phyloP scores from a whole-genome alignment of 2,888 invertebrate genomes.

The Drosophila falleni region DNA sequence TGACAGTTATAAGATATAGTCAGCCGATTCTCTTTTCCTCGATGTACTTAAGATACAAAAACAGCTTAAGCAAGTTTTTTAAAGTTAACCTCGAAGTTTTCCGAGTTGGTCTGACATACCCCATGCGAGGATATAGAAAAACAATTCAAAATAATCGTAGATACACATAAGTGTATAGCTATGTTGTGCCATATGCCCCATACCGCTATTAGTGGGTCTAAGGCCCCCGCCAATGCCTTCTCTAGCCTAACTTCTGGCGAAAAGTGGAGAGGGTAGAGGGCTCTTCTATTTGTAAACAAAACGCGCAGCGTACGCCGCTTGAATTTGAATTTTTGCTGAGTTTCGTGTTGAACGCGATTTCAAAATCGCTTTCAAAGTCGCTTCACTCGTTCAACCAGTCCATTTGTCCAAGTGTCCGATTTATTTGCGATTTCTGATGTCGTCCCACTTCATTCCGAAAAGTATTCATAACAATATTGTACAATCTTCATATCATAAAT shows the following conservation, averaged over 20 bases:
- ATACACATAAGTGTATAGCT: conserved; percentile 33
- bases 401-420: not conserved
- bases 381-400: conserved; percentile 7
- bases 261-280: not conserved
- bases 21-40: not conserved
- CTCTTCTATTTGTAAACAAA: conserved; percentile 72
- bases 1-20: not conserved
- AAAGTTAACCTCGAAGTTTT: not conserved
- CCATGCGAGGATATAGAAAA: conserved; percentile 13
- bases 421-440: conserved; percentile 36
- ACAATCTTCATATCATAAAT: conserved; percentile 59
- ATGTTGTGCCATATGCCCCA: conserved; percentile 47
- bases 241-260: not conserved
- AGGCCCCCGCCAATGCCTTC: not conserved
- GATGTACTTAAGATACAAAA: too few species aligned
- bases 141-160: conserved; percentile 19
- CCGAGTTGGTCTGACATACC: not conserved
- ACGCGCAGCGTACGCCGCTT: conserved; percentile 59
- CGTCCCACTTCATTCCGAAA: conserved; percentile 32
- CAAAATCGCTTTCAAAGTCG: conserved; percentile 62
- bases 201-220: conserved; percentile 35
- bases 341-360: conserved; percentile 58
- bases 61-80: not conserved
- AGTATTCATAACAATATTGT: conserved; percentile 47
- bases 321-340: conserved; percentile 60